Conservation (phyloP, 2,113 vertebrate species). For the Petrocephalus zakoni region DNA sequence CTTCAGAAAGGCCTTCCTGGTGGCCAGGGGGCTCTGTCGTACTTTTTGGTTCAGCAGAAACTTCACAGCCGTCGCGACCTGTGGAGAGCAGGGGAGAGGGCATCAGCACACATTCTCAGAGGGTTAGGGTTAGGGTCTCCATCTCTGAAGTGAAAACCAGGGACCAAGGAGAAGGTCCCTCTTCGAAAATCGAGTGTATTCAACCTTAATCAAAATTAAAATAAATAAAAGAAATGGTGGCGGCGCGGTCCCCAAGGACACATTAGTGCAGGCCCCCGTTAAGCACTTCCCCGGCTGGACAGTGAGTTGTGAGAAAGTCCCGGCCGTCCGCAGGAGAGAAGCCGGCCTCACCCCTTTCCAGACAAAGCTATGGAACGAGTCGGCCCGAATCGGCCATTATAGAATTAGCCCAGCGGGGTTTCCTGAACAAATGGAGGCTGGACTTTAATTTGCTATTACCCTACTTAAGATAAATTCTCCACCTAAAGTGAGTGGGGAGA, state of each 20-base stretch:
- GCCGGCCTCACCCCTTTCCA: slow-evolving; percentile 67
- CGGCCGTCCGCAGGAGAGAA: slow-evolving; percentile 49
- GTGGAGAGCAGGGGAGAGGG: slow-evolving; percentile 30
- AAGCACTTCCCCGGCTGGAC: slow-evolving; percentile 51
- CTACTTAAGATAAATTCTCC: slow-evolving; percentile 76
- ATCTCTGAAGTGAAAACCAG: background rate
- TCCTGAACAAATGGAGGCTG: slow-evolving; percentile 73
- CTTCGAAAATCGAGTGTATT: background rate
- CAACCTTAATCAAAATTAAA: background rate
- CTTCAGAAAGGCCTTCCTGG: slow-evolving; percentile 87
- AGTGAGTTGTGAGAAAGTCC: slow-evolving; percentile 47
- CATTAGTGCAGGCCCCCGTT: background rate
- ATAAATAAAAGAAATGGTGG: background rate
- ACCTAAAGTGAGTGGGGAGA: slow-evolving; percentile 68
- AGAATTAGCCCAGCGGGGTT: slow-evolving; percentile 75
- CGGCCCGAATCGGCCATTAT: slow-evolving; percentile 68
- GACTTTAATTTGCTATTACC: slow-evolving; percentile 78
- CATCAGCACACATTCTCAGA: background rate
- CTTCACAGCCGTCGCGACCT: slow-evolving; percentile 92
- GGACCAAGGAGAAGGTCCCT: no score
- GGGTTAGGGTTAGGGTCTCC: no score
- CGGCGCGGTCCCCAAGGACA: slow-evolving; percentile 26
- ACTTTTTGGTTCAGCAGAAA: slow-evolving; percentile 93
- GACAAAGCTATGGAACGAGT: slow-evolving; percentile 67
- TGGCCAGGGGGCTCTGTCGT: slow-evolving; percentile 79